Evolutionary conservation across 2,888 invertebrate species (phyloP).

Genomic region (Adelphocoris suturalis): DNA sequence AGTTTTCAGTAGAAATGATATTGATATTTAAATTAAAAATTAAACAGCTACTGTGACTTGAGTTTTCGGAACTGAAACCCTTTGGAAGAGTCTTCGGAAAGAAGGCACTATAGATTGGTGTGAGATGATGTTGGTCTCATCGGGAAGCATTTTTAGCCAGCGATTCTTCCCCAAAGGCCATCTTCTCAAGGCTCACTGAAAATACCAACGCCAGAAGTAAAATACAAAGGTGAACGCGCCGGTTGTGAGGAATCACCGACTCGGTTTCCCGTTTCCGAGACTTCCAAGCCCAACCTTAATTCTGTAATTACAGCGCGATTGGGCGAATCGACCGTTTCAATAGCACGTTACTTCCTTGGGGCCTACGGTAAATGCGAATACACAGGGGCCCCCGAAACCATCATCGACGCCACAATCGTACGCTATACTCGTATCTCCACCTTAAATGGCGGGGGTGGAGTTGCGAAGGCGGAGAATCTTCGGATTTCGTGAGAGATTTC

Average conservation of each 20-base stretch:
- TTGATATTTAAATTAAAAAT: no score
- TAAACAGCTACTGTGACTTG: no score
- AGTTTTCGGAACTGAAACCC: neutral
- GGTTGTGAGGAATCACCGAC: neutral
- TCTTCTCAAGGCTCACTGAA: neutral
- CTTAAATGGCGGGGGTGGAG: neutral
- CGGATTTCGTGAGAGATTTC: slow-evolving; percentile 7
- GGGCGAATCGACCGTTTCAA: neutral
- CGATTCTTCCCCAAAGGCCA: neutral
- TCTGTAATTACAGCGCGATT: slow-evolving; percentile 1
- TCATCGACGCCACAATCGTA: neutral
- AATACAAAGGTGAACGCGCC: slow-evolving; percentile 9
- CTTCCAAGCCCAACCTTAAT: slow-evolving; percentile 2
- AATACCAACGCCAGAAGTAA: neutral
- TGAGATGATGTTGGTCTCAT: neutral
- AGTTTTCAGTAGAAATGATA: no score
- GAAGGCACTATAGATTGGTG: neutral
- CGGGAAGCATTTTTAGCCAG: neutral
- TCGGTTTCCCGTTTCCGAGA: slow-evolving; percentile 5
- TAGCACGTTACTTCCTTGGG: neutral
- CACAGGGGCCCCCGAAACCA: neutral
- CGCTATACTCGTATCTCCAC: neutral
- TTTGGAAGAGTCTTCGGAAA: neutral
- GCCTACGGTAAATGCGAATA: neutral
- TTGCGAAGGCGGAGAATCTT: neutral